phyloP scores from a whole-genome alignment of 2,113 vertebrate genomes.

The Perca fluviatilis region DNA sequence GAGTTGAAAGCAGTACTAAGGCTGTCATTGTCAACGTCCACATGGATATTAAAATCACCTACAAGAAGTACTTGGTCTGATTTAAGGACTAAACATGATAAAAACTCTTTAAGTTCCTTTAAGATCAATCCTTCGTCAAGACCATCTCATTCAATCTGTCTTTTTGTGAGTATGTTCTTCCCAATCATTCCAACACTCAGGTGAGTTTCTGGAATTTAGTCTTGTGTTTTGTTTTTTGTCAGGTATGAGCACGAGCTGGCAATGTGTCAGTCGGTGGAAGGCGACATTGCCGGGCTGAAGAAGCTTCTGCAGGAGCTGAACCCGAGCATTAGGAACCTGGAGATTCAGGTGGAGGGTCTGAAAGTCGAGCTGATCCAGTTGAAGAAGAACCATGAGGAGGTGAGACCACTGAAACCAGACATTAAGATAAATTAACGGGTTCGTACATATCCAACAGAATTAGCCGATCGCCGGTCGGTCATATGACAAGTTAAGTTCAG shows the following conservation, averaged over 20 bases:
- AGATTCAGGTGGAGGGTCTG: constrained; percentile 82
- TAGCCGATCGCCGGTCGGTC: too few species aligned
- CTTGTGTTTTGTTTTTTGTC: neutral
- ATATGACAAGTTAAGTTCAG: too few species aligned
- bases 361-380: constrained; percentile 85
- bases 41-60: too few species aligned
- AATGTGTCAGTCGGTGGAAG: constrained; percentile 86
- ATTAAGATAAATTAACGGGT: too few species aligned
- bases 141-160: neutral
- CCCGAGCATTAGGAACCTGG: constrained; percentile 77
- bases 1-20: too few species aligned
- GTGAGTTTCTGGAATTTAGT: neutral
- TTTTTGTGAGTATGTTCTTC: neutral
- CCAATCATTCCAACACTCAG: too few species aligned
- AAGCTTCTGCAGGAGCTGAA: constrained; percentile 83
- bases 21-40: too few species aligned
- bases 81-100: too few species aligned
- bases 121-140: too few species aligned
- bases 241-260: constrained; percentile 89
- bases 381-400: constrained; percentile 88
- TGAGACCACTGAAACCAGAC: constrained; percentile 26
- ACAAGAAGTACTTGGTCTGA: too few species aligned
- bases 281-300: constrained; percentile 85
- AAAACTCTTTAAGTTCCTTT: too few species aligned
- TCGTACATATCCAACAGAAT: too few species aligned